A percentile compares a stretch with the other conserved stretches of the same genome.
These are phyloP conservation scores for Protobothrops mucrosquamatus DNA, from an alignment of 2,113 vertebrate genomes.

Conservation along the genomic window DNA sequence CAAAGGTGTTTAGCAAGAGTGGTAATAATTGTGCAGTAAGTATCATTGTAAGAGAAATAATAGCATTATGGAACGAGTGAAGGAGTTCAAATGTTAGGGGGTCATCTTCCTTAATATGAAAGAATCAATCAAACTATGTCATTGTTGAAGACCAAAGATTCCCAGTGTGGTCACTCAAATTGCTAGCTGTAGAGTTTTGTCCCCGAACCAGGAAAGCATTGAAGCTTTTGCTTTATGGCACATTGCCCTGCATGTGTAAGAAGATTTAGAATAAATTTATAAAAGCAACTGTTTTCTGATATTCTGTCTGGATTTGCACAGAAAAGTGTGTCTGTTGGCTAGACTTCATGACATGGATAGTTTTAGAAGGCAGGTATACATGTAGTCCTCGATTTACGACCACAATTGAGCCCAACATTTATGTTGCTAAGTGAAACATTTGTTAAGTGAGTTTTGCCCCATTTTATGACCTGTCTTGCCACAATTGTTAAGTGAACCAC, in stretches of 20 bases:
- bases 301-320: neutral
- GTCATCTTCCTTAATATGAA: neutral
- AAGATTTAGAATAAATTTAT: neutral
- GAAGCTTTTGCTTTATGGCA: neutral
- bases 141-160: neutral
- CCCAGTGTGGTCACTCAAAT: neutral
- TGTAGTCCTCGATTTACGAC: too few species aligned
- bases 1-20: too few species aligned
- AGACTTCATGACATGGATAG: neutral
- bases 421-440: too few species aligned
- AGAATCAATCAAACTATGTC: neutral
- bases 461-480: too few species aligned
- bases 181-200: neutral
- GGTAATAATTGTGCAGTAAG: too few species aligned
- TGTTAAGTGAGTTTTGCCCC: too few species aligned
- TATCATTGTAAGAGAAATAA: too few species aligned
- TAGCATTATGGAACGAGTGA: neutral
- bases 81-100: neutral
- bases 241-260: neutral
- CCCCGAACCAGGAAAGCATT: too few species aligned
- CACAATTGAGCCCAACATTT: too few species aligned
- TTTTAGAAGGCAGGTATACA: neutral
- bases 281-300: neutral
- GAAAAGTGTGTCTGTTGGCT: neutral
- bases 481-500: too few species aligned